Evolutionary conservation across 2,797 vertebrate species (phyloP).

Genomic region (Characodon lateralis): DNA sequence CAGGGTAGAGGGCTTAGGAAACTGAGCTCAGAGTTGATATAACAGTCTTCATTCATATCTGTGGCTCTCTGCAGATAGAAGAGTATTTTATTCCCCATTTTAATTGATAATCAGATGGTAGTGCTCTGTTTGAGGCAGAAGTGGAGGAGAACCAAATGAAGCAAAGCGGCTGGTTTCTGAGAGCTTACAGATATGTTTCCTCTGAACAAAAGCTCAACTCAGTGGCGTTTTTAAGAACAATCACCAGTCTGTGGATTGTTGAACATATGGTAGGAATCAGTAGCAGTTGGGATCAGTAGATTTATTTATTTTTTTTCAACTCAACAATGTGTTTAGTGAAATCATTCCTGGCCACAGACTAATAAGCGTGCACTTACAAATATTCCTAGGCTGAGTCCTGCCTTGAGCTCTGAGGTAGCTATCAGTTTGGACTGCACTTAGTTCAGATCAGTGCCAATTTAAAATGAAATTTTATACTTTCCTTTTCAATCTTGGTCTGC

Average conservation of each 20-base stretch:
- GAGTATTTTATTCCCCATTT: slow-evolving; percentile 48
- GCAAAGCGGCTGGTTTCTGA: slow-evolving; percentile 40
- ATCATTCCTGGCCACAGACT: slow-evolving; percentile 31
- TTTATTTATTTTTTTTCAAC: slow-evolving; percentile 37
- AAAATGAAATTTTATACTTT: not conserved
- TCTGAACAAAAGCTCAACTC: slow-evolving; percentile 59
- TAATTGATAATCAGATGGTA: slow-evolving; percentile 27
- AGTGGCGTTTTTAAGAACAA: slow-evolving; percentile 59
- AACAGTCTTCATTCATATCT: slow-evolving; percentile 71
- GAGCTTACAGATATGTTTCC: slow-evolving; percentile 40
- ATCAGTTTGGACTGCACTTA: slow-evolving; percentile 30
- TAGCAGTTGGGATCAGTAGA: slow-evolving; percentile 34
- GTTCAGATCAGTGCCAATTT: not conserved
- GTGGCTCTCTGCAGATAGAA: slow-evolving; percentile 36
- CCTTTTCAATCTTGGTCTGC: no score
- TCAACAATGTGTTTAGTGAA: slow-evolving; percentile 32
- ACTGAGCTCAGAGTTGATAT: slow-evolving; percentile 65
- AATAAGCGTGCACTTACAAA: not conserved
- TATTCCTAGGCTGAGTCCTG: not conserved
- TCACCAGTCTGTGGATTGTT: slow-evolving; percentile 51
- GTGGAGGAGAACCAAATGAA: slow-evolving; percentile 44
- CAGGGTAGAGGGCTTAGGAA: slow-evolving; percentile 52
- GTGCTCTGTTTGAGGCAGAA: slow-evolving; percentile 38
- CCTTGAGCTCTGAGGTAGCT: slow-evolving; percentile 31
- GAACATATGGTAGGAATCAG: slow-evolving; percentile 62